phyloP scores from a whole-genome alignment of 2,113 vertebrate species.

The Cynocephalus volans region DNA sequence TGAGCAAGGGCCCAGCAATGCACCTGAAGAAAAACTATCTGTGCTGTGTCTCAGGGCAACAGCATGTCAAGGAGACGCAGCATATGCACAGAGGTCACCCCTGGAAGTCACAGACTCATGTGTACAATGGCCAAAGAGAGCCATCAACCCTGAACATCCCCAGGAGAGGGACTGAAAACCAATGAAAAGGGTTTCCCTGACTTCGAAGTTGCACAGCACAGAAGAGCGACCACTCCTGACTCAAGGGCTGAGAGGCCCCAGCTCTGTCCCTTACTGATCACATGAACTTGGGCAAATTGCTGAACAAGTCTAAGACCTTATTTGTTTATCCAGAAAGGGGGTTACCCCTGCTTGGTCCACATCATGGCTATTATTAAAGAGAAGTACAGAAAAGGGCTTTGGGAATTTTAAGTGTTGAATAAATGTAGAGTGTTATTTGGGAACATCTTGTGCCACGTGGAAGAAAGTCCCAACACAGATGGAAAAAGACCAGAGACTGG shows the following conservation, averaged over 20 bases:
- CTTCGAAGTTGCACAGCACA: not conserved
- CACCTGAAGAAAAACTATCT: not conserved
- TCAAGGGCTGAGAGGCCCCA: not conserved
- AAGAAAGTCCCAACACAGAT: not conserved
- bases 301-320: not conserved
- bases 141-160: not conserved
- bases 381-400: not conserved
- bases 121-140: not conserved
- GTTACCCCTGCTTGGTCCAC: not conserved
- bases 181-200: not conserved
- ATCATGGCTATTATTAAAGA: not conserved
- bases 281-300: no score
- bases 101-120: not conserved
- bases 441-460: not conserved
- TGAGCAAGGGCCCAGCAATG: not conserved
- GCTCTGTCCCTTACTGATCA: not conserved
- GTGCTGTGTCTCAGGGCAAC: not conserved
- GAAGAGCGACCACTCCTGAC: not conserved
- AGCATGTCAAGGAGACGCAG: not conserved
- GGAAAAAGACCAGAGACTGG: not conserved
- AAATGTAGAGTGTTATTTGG: not conserved
- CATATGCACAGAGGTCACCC: no score
- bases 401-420: not conserved
- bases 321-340: not conserved
- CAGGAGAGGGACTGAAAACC: not conserved